These are phyloP conservation scores for Podocnemis expansa DNA, from an alignment of 2,113 vertebrate species.

Conservation along the genomic window DNA sequence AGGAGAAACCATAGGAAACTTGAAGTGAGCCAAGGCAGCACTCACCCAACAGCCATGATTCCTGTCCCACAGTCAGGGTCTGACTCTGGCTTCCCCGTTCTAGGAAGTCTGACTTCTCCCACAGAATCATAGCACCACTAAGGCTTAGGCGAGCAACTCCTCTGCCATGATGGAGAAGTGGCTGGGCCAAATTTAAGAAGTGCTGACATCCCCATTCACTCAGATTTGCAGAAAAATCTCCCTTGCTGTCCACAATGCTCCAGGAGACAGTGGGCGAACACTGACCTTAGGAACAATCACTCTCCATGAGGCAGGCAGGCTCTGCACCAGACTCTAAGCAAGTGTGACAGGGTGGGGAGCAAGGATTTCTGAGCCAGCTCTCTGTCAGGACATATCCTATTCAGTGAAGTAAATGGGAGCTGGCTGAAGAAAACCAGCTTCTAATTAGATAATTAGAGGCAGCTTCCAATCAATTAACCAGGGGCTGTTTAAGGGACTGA, in stretches of 20 bases:
- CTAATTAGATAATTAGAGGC: too few species aligned
- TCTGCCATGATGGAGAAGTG: too few species aligned
- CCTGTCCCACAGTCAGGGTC: not conserved
- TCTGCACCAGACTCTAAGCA: not conserved
- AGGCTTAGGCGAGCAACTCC: too few species aligned
- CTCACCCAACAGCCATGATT: not conserved
- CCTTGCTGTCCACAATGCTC: not conserved
- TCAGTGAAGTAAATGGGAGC: too few species aligned
- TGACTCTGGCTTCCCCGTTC: not conserved
- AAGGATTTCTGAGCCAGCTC: too few species aligned
- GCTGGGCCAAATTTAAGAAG: too few species aligned
- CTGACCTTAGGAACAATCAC: not conserved
- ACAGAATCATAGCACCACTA: not conserved
- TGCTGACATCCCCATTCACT: not conserved
- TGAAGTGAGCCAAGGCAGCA: not conserved
- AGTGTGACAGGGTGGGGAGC: not conserved
- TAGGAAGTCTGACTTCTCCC: not conserved
- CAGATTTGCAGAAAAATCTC: too few species aligned
- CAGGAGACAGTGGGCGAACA: not conserved
- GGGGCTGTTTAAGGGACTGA: too few species aligned
- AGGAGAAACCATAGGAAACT: not conserved
- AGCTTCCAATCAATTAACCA: too few species aligned
- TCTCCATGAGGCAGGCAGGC: not conserved
- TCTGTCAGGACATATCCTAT: too few species aligned
- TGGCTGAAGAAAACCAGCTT: too few species aligned